Evolutionary conservation across 2,113 vertebrate genomes (phyloP).

Genomic region (Thermophis baileyi): DNA sequence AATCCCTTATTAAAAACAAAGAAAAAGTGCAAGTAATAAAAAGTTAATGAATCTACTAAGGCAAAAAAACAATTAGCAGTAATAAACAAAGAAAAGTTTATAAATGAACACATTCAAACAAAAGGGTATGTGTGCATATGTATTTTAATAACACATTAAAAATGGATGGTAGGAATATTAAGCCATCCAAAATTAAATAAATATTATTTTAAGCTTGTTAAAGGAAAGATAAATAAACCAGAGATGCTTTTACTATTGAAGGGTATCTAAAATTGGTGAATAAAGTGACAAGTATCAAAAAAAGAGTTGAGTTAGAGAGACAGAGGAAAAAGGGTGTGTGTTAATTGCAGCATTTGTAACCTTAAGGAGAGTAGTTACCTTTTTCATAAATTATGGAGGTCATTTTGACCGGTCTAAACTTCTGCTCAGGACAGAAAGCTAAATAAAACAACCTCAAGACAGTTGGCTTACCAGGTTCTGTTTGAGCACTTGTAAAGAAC

Average conservation of each 20-base stretch:
- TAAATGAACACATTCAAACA: background rate
- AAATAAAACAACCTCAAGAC: background rate
- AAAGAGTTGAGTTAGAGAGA: background rate
- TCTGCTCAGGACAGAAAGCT: background rate
- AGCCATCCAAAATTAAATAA: background rate
- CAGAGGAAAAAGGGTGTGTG: background rate
- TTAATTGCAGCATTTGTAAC: background rate
- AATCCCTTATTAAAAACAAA: constrained; percentile 4
- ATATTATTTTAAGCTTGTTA: background rate
- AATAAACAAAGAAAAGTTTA: constrained; percentile 2
- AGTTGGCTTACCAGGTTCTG: background rate
- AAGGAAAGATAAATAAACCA: background rate
- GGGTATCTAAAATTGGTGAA: background rate
- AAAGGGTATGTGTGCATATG: background rate
- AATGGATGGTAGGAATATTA: background rate
- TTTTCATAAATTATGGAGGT: background rate
- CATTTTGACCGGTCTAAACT: background rate
- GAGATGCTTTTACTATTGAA: background rate
- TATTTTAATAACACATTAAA: background rate
- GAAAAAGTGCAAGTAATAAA: constrained; percentile 7
- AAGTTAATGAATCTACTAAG: constrained; percentile 11
- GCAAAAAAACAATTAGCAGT: background rate
- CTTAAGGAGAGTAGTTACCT: background rate
- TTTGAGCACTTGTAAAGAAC: background rate
- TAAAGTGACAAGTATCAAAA: background rate